Percentiles rank a stretch among this genome's conserved stretches.
These are phyloP conservation scores for Zoanthus sociatus DNA, from an alignment of 92 coral and sea anemone species.

Conservation along the genomic window DNA sequence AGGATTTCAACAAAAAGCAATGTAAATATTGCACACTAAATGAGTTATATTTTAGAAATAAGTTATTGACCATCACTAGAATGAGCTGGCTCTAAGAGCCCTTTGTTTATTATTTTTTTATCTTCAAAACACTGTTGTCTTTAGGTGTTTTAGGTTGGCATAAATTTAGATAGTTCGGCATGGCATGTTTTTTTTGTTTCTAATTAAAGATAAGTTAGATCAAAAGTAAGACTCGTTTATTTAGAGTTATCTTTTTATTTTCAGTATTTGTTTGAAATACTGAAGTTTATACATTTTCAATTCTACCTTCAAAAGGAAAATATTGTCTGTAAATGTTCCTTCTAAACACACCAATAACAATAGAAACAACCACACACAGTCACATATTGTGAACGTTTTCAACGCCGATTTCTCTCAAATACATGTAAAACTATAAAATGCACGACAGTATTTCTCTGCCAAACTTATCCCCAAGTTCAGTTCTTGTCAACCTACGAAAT, in stretches of 20 bases:
- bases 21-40: no score
- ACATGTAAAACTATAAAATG: not conserved
- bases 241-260: slow-evolving; percentile 3
- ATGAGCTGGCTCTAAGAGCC: no score
- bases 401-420: not conserved
- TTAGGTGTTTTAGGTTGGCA: no score
- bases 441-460: slow-evolving; percentile 1
- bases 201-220: no score
- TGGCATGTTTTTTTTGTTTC: no score
- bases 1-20: no score
- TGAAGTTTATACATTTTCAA: not conserved
- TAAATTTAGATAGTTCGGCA: no score
- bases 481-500: slow-evolving; percentile 31
- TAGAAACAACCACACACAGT: not conserved
- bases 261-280: not conserved
- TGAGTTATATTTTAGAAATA: no score
- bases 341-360: not conserved
- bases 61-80: no score
- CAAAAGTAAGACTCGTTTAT: no score
- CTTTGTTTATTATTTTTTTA: no score
- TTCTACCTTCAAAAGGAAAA: not conserved
- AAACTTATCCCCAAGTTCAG: not conserved
- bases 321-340: not conserved
- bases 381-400: not conserved
- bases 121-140: no score